These are phyloP conservation scores for Caranx ignobilis DNA, from an alignment of 2,113 vertebrate species.

Conservation along the genomic window DNA sequence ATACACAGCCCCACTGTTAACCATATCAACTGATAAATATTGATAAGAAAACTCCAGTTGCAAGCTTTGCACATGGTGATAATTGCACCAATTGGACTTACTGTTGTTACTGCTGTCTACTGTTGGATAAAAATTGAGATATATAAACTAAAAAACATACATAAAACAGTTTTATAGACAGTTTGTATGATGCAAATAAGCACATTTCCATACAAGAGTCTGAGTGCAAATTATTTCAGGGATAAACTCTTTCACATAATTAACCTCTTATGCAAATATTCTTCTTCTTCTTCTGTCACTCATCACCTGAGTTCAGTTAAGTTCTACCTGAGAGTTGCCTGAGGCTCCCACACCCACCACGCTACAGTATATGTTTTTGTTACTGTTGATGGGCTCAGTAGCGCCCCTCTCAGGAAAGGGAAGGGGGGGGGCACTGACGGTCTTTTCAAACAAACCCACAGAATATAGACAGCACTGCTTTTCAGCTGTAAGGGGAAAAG, in stretches of 20 bases:
- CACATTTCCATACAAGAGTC: background rate
- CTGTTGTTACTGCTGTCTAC: background rate
- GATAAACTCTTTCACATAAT: too few species aligned
- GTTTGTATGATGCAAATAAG: background rate
- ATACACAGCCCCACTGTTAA: too few species aligned
- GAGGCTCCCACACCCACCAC: conserved; percentile 1
- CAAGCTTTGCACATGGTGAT: too few species aligned
- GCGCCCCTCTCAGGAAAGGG: conserved; percentile 24
- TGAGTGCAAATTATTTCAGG: too few species aligned
- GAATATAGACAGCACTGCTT: conserved; percentile 41
- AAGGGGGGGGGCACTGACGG: conserved; percentile 10
- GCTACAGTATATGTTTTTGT: conserved; percentile 1
- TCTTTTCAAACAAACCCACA: conserved; percentile 45
- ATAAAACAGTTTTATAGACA: background rate
- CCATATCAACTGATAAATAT: too few species aligned
- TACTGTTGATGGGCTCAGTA: conserved; percentile 13
- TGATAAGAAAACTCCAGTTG: too few species aligned
- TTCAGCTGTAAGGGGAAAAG: conserved; percentile 23
- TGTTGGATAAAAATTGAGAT: background rate
- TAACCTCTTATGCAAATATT: background rate
- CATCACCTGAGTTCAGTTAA: background rate
- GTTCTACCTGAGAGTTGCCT: conserved; percentile 8
- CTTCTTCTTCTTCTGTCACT: background rate
- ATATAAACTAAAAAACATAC: too few species aligned
- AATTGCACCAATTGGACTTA: background rate